phyloP scores from a whole-genome alignment of 2,797 vertebrate genomes.

The Acanthurus leucopareius region DNA sequence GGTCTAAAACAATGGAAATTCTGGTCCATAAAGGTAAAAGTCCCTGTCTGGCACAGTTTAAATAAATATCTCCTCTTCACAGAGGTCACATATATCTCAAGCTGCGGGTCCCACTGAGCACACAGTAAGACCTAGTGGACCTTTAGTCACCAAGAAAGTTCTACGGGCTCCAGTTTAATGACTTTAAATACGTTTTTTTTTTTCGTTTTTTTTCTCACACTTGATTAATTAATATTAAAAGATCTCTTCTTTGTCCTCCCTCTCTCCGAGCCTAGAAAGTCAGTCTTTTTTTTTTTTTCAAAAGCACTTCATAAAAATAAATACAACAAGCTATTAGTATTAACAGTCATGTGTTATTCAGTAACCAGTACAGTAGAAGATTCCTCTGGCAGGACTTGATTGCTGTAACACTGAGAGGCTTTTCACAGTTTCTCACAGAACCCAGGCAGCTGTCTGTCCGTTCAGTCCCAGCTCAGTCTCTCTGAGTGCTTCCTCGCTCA shows the following conservation, averaged over 20 bases:
- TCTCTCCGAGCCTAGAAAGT: constrained; percentile 86
- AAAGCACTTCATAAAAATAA: constrained; percentile 97
- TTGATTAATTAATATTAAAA: constrained; percentile 94
- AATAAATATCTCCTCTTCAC: constrained; percentile 91
- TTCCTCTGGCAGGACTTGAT: constrained; percentile 86
- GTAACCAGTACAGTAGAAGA: constrained; percentile 94
- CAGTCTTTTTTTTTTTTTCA: constrained; percentile 88
- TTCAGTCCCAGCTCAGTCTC: constrained; percentile 87
- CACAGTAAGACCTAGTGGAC: constrained; percentile 88
- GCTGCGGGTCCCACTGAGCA: constrained; percentile 81
- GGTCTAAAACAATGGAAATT: constrained; percentile 79
- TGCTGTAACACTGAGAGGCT: constrained; percentile 96
- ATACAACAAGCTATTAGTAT: constrained; percentile 98
- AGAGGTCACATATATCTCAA: constrained; percentile 80
- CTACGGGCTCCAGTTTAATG: constrained; percentile 99
- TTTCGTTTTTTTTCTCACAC: constrained; percentile 85
- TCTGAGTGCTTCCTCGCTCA: constrained; percentile 68
- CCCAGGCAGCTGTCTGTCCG: constrained; percentile 84
- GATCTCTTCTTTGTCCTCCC: constrained; percentile 83
- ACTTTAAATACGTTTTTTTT: constrained; percentile 95
- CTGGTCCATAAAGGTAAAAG: constrained; percentile 83
- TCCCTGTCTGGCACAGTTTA: constrained; percentile 90
- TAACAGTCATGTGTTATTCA: constrained; percentile 97
- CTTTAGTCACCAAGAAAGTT: constrained; percentile 89
- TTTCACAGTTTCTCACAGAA: constrained; percentile 95